phyloP scores from a whole-genome alignment of 1,140 invertebrate species.

The Yoshiicerus persimilis region DNA sequence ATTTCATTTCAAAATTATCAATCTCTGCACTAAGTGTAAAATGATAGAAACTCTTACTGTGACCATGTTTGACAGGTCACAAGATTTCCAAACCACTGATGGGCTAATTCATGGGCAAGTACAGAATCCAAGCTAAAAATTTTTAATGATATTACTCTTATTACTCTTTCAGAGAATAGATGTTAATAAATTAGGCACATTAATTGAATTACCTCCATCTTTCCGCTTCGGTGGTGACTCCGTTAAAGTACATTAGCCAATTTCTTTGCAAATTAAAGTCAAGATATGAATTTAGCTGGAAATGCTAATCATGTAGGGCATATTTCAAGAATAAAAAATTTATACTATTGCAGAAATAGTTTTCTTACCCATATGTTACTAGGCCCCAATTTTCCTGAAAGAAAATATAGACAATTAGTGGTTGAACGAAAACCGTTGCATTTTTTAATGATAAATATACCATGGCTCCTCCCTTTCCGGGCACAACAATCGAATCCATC shows the following conservation, averaged over 20 bases:
- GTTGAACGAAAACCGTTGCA: too few species aligned
- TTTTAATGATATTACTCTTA: too few species aligned
- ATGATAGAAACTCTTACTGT: not conserved
- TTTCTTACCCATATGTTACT: slow-evolving; percentile 21
- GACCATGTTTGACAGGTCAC: slow-evolving; percentile 30
- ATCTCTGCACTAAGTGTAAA: not conserved
- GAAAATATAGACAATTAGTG: too few species aligned
- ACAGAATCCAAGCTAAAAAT: not conserved
- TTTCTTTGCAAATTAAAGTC: not conserved
- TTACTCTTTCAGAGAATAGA: too few species aligned
- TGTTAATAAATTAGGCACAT: too few species aligned
- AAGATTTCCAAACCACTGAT: slow-evolving; percentile 37
- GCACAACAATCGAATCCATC: slow-evolving; percentile 32
- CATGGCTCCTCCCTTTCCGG: slow-evolving; percentile 33
- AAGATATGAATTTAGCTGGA: too few species aligned
- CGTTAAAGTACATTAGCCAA: not conserved
- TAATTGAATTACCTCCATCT: not conserved
- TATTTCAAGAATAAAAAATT: too few species aligned
- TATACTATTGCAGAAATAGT: not conserved
- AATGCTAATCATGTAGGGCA: too few species aligned
- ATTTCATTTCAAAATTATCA: not conserved
- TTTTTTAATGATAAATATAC: too few species aligned
- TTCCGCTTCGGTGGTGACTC: not conserved
- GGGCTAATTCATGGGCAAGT: slow-evolving; percentile 25
- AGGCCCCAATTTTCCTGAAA: slow-evolving; percentile 27